Percentiles rank a stretch among this genome's conserved stretches.
Conservation (phyloP, 2,797 vertebrate species). For the Esox lucius region DNA sequence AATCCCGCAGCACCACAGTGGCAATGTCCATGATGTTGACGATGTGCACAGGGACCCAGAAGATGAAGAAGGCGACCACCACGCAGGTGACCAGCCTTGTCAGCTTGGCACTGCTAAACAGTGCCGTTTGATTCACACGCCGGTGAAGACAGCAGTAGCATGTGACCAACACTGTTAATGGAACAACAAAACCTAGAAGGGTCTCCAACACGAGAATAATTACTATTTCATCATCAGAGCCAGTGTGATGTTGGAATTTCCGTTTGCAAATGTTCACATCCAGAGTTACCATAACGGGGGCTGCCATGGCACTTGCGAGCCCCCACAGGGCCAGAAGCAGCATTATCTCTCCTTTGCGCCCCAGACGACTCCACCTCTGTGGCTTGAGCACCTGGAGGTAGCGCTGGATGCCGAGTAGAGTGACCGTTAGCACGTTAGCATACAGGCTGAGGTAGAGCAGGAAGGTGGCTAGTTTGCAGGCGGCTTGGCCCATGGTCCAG, state of each 20-base stretch:
- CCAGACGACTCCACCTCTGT: slow-evolving; percentile 20
- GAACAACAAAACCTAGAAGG: slow-evolving; percentile 43
- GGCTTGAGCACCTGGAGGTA: slow-evolving; percentile 31
- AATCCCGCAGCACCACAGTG: neutral
- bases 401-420: slow-evolving; percentile 41
- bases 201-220: slow-evolving; percentile 29
- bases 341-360: slow-evolving; percentile 7
- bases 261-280: no score
- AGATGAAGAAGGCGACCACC: slow-evolving; percentile 41
- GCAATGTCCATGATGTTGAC: slow-evolving; percentile 34
- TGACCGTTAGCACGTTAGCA: slow-evolving; percentile 34
- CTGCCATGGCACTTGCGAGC: slow-evolving; percentile 19
- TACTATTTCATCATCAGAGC: neutral
- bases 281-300: slow-evolving; percentile 11
- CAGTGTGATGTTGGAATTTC: no score
- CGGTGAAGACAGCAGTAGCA: slow-evolving; percentile 43
- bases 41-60: slow-evolving; percentile 45
- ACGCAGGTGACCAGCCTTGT: slow-evolving; percentile 39
- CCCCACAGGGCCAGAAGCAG: slow-evolving; percentile 35
- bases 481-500: slow-evolving; percentile 11
- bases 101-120: slow-evolving; percentile 21
- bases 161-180: slow-evolving; percentile 33
- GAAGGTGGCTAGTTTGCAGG: slow-evolving; percentile 32
- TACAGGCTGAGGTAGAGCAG: slow-evolving; percentile 38
- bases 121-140: slow-evolving; percentile 17